Base-by-base conservation (phyloP, 2,797 vertebrate species). In the Meriones psammophilus region DNA sequence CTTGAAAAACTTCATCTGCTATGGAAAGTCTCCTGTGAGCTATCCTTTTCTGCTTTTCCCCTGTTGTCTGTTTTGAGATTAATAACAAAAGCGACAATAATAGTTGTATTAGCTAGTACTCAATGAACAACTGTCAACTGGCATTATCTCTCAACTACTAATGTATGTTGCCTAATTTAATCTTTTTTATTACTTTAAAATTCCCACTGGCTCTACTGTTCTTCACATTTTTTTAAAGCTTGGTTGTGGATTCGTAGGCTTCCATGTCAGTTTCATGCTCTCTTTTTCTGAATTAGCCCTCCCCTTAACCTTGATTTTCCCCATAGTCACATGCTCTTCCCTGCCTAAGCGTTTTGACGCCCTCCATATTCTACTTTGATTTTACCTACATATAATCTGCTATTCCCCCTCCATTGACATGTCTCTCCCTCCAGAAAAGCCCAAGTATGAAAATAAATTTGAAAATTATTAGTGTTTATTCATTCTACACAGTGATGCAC, bases 1-100 rank as follows among this genome's bases (percentile, higher is more conserved):
- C 86, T 80, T 24, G 84, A 68, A 78, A 80, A 78, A 80, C 46
- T 80, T 94, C 56, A 42, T 74, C 92, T 94, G 26, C 60, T 87
- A 39, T 81, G 74, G 62, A 84, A 91, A 17, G 14, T 66, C 3
- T 92, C 76, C 26, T 89, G 15, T 74, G 60, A 77, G n/a, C 5
- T 62, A 39, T 76, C 18, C 24, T 68, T 86, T 90, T 42, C 89
- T 94, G 56, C 17, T 54, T 78, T 78, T 90, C 90, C 46, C 58
- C 30, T 54, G 9, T 77, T 80, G 24, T 17, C n/a, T 83, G 46
- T 90, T 88, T 93, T 64, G 33, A 88, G 33, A 88, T 69, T 81
- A 88, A 50, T 89, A 86, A 73, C 36, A 88, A 74, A 50, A 60
- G 87, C 50, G 54, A 2, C 20, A 50, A 66, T 58, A 50, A 64